Base-by-base conservation (phyloP, 2,888 invertebrate species). In the Harmothoe impar region DNA sequence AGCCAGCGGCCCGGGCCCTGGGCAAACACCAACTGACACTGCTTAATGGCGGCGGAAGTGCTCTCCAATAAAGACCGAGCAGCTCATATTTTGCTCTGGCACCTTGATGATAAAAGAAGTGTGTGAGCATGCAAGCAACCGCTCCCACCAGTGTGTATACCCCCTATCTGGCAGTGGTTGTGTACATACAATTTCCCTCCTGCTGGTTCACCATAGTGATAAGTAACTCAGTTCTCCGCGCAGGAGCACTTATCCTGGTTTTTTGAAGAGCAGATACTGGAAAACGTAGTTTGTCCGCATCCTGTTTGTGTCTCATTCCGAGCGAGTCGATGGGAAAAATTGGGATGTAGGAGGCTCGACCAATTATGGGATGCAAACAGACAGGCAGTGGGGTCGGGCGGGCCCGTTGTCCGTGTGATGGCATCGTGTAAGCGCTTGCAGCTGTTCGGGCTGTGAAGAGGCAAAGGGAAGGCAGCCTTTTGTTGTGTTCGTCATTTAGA, bases 21-120 rank as follows among this genome's bases (percentile, higher is more conserved):
- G 72, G 72, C 72, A 72, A 72, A 72, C 72, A 72, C 72, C 15
- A 72, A 29, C 72, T 72, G 72, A 72, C 72, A 72, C 72, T 72
- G 72, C 15, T 62, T 72, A 72, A 72, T 72, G 72, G 29, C 15
- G 3, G 25, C 72, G 72, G 72, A 72, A 72, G 72, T 72, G 72
- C 72, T 72, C 29, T 7, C 72, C 72, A 72, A 72, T 72, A 29
- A 72, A 29, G 72, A 25, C 15, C 29, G 72, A 12, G 72, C 72
- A 29, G 72, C 72, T 72, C 31, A 29, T 72, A 29, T 72, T 72
- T 72, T 72, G 25, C 72, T 29, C 72, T n/a, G 72, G n/a, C 72
- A n/a, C 20, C 72, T 72, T 25, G 72, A 29, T 72, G 72, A 29
- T 29, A 25, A n/a, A 29, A 29, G 29, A 25, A 29, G 72, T n/a